A percentile compares a stretch with the other conserved stretches of the same genome.
Conservation (phyloP, 2,113 vertebrate genomes). For the Silurus meridionalis region DNA sequence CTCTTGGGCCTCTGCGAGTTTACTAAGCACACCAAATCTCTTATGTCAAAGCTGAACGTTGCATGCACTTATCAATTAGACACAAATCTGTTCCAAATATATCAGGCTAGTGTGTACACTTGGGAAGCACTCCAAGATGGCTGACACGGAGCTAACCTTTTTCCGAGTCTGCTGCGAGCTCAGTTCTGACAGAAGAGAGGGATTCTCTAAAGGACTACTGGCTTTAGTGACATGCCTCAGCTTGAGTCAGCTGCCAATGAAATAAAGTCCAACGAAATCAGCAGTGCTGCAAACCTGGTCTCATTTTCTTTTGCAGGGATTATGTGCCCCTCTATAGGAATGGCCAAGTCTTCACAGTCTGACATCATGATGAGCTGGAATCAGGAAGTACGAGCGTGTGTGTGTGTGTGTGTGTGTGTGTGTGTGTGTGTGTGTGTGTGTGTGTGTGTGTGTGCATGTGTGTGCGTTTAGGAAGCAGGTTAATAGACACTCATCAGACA, state of each 20-base stretch:
- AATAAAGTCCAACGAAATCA: constrained; percentile 54
- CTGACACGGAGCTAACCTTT: constrained; percentile 40
- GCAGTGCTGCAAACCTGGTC: constrained; percentile 27
- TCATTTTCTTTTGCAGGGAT: constrained; percentile 66
- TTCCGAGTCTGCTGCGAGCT: constrained; percentile 24
- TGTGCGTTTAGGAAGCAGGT: constrained; percentile 72
- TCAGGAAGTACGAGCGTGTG: constrained; percentile 35
- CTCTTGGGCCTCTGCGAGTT: constrained; percentile 30
- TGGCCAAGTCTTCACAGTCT: constrained; percentile 77
- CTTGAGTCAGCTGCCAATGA: constrained; percentile 63
- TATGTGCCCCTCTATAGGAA: constrained; percentile 74
- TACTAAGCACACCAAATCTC: constrained; percentile 27
- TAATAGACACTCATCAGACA: constrained; percentile 84
- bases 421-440: constrained; percentile 32
- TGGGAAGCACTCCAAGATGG: constrained; percentile 39
- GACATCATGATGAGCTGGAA: constrained; percentile 72
- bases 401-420: constrained; percentile 24
- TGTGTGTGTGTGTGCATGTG: background rate
- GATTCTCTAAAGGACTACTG: constrained; percentile 54
- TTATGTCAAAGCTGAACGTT: constrained; percentile 8
- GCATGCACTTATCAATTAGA: constrained; percentile 39
- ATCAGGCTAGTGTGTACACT: constrained; percentile 4
- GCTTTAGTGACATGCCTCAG: constrained; percentile 60
- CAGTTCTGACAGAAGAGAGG: constrained; percentile 46
- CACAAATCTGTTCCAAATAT: constrained; percentile 17